Percentiles rank a stretch among this genome's conserved stretches.
phyloP scores from a whole-genome alignment of 2,797 vertebrate genomes.

The Spinus olivaceus region DNA sequence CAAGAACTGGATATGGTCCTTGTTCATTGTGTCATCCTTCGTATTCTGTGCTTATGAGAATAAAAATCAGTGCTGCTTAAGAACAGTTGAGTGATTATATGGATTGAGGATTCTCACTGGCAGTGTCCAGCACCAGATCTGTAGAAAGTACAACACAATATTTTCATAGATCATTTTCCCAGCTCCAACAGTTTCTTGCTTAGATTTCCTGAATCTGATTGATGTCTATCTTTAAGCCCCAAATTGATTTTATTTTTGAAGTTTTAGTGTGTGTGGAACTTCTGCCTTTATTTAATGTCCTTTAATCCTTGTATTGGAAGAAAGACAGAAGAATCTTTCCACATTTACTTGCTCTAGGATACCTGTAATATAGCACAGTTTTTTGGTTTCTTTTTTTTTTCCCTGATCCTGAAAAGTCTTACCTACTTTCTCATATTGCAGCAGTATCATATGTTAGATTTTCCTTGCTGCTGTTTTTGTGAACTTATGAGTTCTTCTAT shows the following conservation, averaged over 20 bases:
- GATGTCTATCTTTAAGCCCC: background rate
- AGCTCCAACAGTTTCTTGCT: background rate
- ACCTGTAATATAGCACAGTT: background rate
- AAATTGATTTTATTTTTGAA: background rate
- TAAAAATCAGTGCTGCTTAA: background rate
- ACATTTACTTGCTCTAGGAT: background rate
- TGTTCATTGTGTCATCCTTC: background rate
- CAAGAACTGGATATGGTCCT: background rate
- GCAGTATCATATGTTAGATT: background rate
- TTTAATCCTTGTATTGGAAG: background rate
- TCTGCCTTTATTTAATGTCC: background rate
- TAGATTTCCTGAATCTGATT: background rate
- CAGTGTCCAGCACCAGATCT: background rate
- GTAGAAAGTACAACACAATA: background rate
- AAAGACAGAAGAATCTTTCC: background rate
- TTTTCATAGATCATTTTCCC: background rate
- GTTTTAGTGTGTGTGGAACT: background rate
- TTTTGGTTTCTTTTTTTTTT: background rate
- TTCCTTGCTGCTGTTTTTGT: background rate
- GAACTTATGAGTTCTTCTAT: background rate
- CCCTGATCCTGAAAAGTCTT: background rate
- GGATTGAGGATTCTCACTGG: background rate
- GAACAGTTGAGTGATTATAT: background rate
- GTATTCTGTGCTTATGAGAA: background rate
- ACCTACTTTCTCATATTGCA: background rate